These are phyloP conservation scores for Pluvianellus socialis DNA, from an alignment of 2,113 vertebrate genomes.

Conservation along the genomic window DNA sequence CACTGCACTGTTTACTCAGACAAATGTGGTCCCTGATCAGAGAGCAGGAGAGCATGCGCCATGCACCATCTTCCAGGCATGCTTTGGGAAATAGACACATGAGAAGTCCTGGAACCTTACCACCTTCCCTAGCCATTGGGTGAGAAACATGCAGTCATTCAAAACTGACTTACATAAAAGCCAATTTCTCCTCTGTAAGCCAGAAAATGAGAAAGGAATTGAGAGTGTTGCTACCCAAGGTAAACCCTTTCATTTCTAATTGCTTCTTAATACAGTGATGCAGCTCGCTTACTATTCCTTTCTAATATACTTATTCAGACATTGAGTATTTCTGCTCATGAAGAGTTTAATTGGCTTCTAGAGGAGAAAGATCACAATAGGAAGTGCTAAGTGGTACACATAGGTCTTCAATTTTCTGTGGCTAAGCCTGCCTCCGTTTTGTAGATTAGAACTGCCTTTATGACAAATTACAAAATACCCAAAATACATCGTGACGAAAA, in stretches of 20 bases:
- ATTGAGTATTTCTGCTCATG: neutral
- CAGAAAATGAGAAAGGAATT: neutral
- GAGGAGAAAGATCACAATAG: neutral
- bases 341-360: neutral
- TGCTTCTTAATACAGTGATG: neutral
- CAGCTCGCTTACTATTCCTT: neutral
- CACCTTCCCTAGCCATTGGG: neutral
- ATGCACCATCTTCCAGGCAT: neutral
- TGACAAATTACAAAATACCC: neutral
- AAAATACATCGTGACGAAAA: neutral
- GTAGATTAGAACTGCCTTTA: neutral
- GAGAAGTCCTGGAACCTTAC: neutral
- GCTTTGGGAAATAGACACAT: neutral
- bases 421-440: neutral
- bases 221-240: neutral
- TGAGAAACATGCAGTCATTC: accelerated
- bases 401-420: neutral
- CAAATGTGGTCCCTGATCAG: accelerated
- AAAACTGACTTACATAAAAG: neutral
- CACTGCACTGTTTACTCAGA: accelerated
- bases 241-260: neutral
- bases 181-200: neutral
- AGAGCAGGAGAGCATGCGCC: accelerated
- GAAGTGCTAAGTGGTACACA: neutral
- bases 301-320: neutral